Conservation (phyloP, 2,888 invertebrate species). For the Tetramorium bicarinatum region DNA sequence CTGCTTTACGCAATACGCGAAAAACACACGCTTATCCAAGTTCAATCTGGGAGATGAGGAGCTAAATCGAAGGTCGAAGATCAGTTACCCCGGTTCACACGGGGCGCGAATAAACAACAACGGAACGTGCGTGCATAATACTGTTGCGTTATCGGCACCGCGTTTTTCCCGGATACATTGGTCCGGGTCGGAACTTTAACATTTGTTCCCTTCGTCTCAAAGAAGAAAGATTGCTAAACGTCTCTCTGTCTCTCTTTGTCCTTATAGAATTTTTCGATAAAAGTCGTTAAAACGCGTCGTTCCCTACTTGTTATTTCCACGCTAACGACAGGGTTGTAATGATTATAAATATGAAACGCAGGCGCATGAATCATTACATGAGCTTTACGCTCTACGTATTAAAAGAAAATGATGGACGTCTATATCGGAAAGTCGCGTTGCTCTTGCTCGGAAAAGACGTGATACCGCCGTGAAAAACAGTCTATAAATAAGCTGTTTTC, state of each 20-base stretch:
- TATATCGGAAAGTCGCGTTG: conserved; percentile 34
- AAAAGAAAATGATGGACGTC: conserved; percentile 40
- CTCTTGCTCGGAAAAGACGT: conserved; percentile 20
- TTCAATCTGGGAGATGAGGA: not conserved
- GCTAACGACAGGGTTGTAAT: not conserved
- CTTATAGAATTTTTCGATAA: not conserved
- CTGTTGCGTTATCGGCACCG: not conserved
- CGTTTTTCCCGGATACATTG: not conserved
- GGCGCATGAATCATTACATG: not conserved
- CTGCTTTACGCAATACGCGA: not conserved
- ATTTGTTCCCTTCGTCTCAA: conserved; percentile 4
- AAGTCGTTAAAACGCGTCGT: not conserved
- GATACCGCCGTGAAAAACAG: conserved; percentile 17
- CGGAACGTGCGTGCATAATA: not conserved
- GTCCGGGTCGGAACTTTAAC: not conserved
- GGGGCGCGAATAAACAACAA: not conserved
- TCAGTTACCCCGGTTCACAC: not conserved
- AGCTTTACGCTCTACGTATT: not conserved
- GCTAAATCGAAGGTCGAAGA: not conserved
- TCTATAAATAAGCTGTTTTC: conserved; percentile 33
- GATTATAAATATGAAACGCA: not conserved
- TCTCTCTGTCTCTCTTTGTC: not conserved
- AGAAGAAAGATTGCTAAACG: not conserved
- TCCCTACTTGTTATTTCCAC: conserved; percentile 6
- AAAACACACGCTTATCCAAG: not conserved